A percentile compares a stretch with the other conserved stretches of the same genome.
These are phyloP conservation scores for Chorisops tibialis DNA, from an alignment of 2,888 invertebrate species.

Conservation along the genomic window DNA sequence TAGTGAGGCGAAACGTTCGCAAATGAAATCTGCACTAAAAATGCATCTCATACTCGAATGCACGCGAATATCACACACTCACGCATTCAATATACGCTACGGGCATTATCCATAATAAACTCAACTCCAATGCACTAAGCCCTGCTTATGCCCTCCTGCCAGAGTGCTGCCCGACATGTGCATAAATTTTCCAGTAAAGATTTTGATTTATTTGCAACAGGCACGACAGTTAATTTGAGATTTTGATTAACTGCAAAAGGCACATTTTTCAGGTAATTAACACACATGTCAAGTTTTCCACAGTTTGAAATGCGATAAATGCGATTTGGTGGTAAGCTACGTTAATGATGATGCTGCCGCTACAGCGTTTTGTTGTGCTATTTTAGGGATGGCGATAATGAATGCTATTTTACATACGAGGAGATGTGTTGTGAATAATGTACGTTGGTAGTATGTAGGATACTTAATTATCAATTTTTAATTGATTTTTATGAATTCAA, in stretches of 20 bases:
- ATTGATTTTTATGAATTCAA: too few species aligned
- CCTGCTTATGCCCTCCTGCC: not conserved
- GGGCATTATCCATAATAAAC: not conserved
- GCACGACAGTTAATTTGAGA: slow-evolving; percentile 54
- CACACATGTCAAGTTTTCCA: slow-evolving; percentile 34
- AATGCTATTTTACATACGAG: too few species aligned
- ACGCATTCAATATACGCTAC: not conserved
- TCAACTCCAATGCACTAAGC: not conserved
- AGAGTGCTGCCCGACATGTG: slow-evolving; percentile 38
- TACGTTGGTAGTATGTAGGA: too few species aligned
- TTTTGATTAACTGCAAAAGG: slow-evolving; percentile 51
- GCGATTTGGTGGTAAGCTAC: not conserved
- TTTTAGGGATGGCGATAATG: too few species aligned
- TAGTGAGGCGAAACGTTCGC: not conserved
- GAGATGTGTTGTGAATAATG: too few species aligned
- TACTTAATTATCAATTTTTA: too few species aligned
- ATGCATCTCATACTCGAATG: slow-evolving; percentile 9
- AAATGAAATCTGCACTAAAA: slow-evolving; percentile 11
- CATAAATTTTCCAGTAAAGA: slow-evolving; percentile 38
- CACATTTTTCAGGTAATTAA: slow-evolving; percentile 37
- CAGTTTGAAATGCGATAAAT: slow-evolving; percentile 24
- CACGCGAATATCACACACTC: not conserved
- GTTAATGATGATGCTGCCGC: too few species aligned
- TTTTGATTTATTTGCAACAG: slow-evolving; percentile 50
- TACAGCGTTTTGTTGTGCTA: too few species aligned